Evolutionary conservation across 2,797 vertebrate genomes (phyloP), one percentile per base, ranked within the genome.

Genomic region (Gouania willdenowi): DNA sequence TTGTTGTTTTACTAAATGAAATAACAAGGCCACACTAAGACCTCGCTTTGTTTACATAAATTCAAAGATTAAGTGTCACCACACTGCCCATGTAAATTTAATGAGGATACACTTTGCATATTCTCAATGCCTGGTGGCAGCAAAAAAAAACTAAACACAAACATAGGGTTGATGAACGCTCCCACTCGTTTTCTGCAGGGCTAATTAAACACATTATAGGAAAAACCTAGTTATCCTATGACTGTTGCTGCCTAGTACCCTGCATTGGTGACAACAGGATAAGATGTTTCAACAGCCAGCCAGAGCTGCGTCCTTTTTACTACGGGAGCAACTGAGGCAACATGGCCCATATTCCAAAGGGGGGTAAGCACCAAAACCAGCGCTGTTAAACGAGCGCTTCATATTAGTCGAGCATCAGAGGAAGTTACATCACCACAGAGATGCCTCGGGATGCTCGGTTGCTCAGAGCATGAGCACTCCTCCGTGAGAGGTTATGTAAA

Each of bases 401-500:
- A 35, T 70, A 82, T 86, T 83, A 82, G 79, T 69, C 41, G 47
- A 75, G 81, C 79, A 80, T 74, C 75, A 82, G 62, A 79, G 71
- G 72, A 82, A 64, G 82, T 84, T 86, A 84, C 77, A 82, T 87
- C 85, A 86, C 60, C 59, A 53, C 62, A 53, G 68, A 69, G 48
- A 56, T 58, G 79, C 79, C 79, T 51, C 34, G 0, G 82, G 78
- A 74, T 58, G 48, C 74, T 65, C 46, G 33, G 66, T 67, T 52
- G 70, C 71, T 81, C 60, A 59, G 67, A 86, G 73, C 73, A 51
- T 66, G 73, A 84, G 66, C 69, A 75, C 79, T 74, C 72, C 69
- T 80, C 78, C 75, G 55, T 45, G 72, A 81, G 70, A 71, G 75
- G 80, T 85, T 84, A 85, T 71, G 81, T 84, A 87, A 87, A 78